Base-by-base conservation (phyloP, 2,888 invertebrate genomes). In the Homarus gammarus region DNA sequence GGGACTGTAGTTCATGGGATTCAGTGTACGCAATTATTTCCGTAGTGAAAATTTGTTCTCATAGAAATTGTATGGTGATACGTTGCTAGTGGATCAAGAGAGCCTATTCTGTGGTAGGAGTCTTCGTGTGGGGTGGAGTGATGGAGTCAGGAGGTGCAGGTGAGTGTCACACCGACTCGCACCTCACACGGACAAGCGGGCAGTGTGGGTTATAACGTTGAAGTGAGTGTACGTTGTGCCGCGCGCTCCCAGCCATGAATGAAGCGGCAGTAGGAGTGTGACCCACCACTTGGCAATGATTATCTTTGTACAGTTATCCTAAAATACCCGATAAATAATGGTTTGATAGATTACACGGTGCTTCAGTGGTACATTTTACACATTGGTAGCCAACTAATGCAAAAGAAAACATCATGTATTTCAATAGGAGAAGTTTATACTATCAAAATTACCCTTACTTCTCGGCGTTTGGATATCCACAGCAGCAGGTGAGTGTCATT, bases 391-490 rank as follows among this genome's bases (percentile, higher is more conserved):
- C 70, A 70, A 40, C n/a, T 40, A n/a, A 49, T 33, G 27, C 33
- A 27, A 75, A 44, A 40, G 64, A 40, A 75, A 56, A 8, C 56
- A 64, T 15, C 61, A 87, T 87, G 86, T 87, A 79, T 68, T 87
- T 79, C 61, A 79, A 51, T 51, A 49, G 86, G 27, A 86, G 86
- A 79, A 87, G 40, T 56, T 38, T 87, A 40, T 87, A 87, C 51
- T 87, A 87, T 38, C 86, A 87, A 38, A 87, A 79, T 44, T 87
- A 87, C 36, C 86, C 86, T 44, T 87, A 79, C 61, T 79, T 87
- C 40, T 70, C 86, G n/a, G 38, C 86, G 6, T 87, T 79, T 79
- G 86, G 86, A 33, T 87, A 56, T 49, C 36, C 56, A 2, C 72
- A 79, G 22, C 79, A 79, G 36, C 73, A 75, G 64, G 85, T 85